Percentiles rank a stretch among this genome's conserved stretches.
phyloP scores from a whole-genome alignment of 1,140 invertebrate species.

The Sesamia nonagrioides region DNA sequence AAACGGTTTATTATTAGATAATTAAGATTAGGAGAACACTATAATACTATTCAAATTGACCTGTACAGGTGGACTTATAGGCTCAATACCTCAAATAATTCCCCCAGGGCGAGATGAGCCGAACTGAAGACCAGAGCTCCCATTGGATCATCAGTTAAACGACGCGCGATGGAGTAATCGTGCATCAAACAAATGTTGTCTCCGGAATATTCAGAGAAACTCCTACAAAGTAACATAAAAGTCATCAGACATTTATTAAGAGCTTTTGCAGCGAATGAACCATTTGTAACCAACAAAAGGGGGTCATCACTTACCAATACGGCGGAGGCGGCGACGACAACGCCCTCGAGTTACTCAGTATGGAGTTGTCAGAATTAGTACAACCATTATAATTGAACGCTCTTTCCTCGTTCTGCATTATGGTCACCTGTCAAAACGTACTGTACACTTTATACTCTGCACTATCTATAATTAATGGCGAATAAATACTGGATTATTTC shows the following conservation, averaged over 20 bases:
- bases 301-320: constrained; percentile 66
- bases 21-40: background rate
- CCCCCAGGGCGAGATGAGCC: constrained; percentile 91
- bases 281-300: background rate
- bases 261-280: too few relatives aligned
- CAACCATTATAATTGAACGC: constrained; percentile 78
- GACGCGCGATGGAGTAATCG: constrained; percentile 90
- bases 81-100: constrained; percentile 90
- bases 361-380: constrained; percentile 73
- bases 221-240: constrained; percentile 58
- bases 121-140: constrained; percentile 93
- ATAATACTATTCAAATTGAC: background rate
- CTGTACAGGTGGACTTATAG: too few relatives aligned
- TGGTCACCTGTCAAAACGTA: constrained; percentile 70
- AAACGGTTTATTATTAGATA: background rate
- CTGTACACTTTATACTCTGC: background rate
- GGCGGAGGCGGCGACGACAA: constrained; percentile 69
- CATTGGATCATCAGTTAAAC: constrained; percentile 87
- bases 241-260: too few relatives aligned
- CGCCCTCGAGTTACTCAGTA: constrained; percentile 62
- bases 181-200: constrained; percentile 91
- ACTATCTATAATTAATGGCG: background rate
- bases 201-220: constrained; percentile 91
- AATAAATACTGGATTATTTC: background rate
- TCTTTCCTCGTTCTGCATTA: constrained; percentile 77